Base-by-base conservation (phyloP, 1,140 invertebrate species). In the Phymorhynchus buccinoides region DNA sequence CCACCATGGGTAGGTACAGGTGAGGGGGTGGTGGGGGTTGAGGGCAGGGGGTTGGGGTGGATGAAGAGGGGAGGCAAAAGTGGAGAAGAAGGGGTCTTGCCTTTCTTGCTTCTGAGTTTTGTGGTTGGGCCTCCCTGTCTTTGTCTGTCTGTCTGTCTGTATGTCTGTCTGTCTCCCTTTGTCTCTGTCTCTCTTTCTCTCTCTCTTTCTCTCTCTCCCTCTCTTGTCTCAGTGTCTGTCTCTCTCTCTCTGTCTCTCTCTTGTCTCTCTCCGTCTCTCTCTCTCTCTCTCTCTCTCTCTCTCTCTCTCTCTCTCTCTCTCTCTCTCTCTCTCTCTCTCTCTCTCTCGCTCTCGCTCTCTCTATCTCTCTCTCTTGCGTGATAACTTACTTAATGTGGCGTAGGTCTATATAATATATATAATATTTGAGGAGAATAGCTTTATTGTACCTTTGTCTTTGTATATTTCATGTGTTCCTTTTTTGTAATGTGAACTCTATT, bases 1-100 rank as follows among this genome's bases (percentile, higher is more conserved):
- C 4, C 88, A 88, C 80, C 80, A 88, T 30, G 90, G 88, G 89
- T 89, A 88, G 35, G 52, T 56, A 7, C 37, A n/a, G n/a, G n/a
- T n/a, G n/a, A n/a, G n/a, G n/a, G n/a, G n/a, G n/a, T n/a, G n/a
- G n/a, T n/a, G n/a, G n/a, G n/a, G n/a, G n/a, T n/a, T n/a, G n/a
- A n/a, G n/a, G n/a, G n/a, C n/a, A n/a, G n/a, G n/a, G n/a, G n/a
- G n/a, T n/a, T n/a, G n/a, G n/a, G n/a, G n/a, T n/a, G n/a, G n/a
- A n/a, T n/a, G n/a, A n/a, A n/a, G n/a, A n/a, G n/a, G n/a, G n/a
- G n/a, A n/a, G n/a, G n/a, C n/a, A n/a, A n/a, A n/a, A n/a, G n/a
- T n/a, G n/a, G n/a, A n/a, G n/a, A n/a, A n/a, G n/a, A n/a, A n/a
- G n/a, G n/a, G n/a, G 39, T 22, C 48, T 3, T 35, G 16, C 1